A percentile compares a stretch with the other conserved stretches of the same genome.
phyloP scores from a whole-genome alignment of 2,113 vertebrate genomes.

The Rostratula benghalensis region DNA sequence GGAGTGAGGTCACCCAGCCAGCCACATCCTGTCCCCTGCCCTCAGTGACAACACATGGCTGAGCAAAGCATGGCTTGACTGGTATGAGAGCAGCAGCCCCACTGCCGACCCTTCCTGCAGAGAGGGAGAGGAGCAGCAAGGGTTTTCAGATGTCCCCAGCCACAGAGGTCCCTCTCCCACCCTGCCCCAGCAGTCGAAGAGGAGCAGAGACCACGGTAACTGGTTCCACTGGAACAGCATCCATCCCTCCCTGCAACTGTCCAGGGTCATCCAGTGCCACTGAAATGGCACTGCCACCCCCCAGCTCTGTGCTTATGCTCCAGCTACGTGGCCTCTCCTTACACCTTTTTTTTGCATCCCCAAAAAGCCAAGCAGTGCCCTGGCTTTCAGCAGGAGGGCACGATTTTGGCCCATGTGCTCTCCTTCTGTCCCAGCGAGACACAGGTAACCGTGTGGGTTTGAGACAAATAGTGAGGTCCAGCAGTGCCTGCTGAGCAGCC shows the following conservation, averaged over 20 bases:
- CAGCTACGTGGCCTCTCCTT: not conserved
- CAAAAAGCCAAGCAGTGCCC: accelerated
- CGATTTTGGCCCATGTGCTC: accelerated
- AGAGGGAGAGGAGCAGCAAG: not conserved
- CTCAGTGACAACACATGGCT: accelerated
- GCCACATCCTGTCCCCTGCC: not conserved
- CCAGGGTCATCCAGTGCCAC: not conserved
- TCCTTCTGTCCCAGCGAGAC: not conserved
- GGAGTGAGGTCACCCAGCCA: not conserved
- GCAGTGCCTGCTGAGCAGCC: not conserved
- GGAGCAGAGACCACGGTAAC: not conserved
- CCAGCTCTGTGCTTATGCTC: not conserved
- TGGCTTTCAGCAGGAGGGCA: not conserved
- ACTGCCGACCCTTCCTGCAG: not conserved
- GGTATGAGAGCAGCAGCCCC: not conserved
- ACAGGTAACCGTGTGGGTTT: not conserved
- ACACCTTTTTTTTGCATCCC: not conserved
- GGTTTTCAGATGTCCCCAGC: not conserved
- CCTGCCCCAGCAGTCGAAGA: not conserved
- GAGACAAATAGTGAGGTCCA: not conserved
- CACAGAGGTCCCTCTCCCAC: not conserved
- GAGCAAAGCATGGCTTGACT: not conserved
- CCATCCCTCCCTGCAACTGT: not conserved
- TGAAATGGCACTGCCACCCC: not conserved
- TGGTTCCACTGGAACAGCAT: not conserved